phyloP scores from a whole-genome alignment of 2,888 invertebrate species.

The Tribolium freemani region DNA sequence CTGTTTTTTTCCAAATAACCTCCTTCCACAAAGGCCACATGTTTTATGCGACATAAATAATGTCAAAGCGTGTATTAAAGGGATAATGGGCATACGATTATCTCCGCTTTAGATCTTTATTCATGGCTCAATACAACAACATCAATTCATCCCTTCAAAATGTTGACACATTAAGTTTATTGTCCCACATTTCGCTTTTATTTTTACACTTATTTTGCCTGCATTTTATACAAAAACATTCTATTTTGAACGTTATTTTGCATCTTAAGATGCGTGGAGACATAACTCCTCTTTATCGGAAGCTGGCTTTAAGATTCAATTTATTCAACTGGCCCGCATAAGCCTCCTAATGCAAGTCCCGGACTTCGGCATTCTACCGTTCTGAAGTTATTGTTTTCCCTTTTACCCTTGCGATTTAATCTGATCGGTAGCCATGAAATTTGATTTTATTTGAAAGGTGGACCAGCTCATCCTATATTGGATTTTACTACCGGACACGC shows the following conservation, averaged over 20 bases:
- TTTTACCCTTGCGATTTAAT: conserved; percentile 54
- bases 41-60: neutral
- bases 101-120: neutral
- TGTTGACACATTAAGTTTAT: neutral
- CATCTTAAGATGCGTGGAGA: conserved; percentile 53
- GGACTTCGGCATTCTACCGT: conserved; percentile 35
- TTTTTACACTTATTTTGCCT: no score
- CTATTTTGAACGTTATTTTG: conserved; percentile 44
- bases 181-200: neutral
- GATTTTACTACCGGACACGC: conserved; percentile 48
- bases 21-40: no score
- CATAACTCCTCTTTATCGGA: conserved; percentile 58
- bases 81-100: neutral
- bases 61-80: neutral
- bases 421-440: conserved; percentile 58
- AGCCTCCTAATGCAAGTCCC: conserved; percentile 45
- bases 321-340: conserved; percentile 54
- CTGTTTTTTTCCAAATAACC: no score
- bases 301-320: conserved; percentile 60
- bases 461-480: conserved; percentile 50
- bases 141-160: neutral
- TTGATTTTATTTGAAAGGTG: conserved; percentile 58
- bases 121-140: neutral
- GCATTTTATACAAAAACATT: neutral
- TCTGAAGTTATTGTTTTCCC: conserved; percentile 48